Conservation (phyloP, 2,113 vertebrate species). For the Hippoglossus stenolepis region DNA sequence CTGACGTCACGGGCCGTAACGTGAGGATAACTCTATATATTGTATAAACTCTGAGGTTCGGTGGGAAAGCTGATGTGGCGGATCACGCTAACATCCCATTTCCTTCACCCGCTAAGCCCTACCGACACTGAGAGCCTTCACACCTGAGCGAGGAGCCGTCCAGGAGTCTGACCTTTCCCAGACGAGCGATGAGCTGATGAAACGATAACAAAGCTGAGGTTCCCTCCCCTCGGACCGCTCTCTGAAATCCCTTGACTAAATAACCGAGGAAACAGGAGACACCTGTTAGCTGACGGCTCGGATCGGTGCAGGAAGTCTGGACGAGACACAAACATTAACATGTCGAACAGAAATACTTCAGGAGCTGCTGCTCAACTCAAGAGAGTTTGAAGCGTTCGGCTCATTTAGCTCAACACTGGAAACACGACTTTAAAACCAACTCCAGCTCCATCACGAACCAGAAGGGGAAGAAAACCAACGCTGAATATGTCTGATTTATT, state of each 20-base stretch:
- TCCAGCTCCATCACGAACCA: background rate
- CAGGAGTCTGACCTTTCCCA: constrained; percentile 11
- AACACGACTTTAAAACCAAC: background rate
- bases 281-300: constrained; percentile 17
- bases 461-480: too few species aligned
- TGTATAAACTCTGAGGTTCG: constrained; percentile 66
- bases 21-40: constrained; percentile 37
- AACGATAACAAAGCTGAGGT: constrained; percentile 49
- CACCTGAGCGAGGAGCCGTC: constrained; percentile 5
- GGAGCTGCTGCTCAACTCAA: too few species aligned
- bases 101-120: constrained; percentile 17
- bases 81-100: background rate
- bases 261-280: constrained; percentile 33
- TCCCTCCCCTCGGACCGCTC: constrained; percentile 15
- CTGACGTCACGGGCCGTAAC: constrained; percentile 58
- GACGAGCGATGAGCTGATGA: constrained; percentile 16
- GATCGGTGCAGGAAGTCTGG: background rate
- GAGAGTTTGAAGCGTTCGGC: too few species aligned
- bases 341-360: too few species aligned
- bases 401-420: background rate
- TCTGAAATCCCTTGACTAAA: constrained; percentile 49
- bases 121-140: constrained; percentile 12
- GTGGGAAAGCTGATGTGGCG: constrained; percentile 4
- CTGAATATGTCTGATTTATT: too few species aligned
- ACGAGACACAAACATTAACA: background rate